phyloP scores from a whole-genome alignment of 2,113 vertebrate species.

The Anguilla japonica region DNA sequence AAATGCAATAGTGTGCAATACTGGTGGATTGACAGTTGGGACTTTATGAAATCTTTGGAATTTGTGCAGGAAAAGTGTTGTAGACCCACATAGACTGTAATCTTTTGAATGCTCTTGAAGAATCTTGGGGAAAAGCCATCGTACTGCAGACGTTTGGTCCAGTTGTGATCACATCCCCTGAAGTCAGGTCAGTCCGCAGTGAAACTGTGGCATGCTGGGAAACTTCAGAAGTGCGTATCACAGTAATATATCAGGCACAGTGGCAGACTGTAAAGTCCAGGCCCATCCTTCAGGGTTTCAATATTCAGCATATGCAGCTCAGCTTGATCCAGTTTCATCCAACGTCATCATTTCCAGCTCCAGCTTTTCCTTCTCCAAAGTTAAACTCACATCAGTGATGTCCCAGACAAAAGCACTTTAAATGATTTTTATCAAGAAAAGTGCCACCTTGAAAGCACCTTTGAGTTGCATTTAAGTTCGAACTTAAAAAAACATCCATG shows the following conservation, averaged over 20 bases:
- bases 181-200: neutral
- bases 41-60: neutral
- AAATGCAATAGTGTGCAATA: no score
- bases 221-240: neutral
- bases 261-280: neutral
- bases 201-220: neutral
- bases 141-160: neutral
- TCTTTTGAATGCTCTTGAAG: neutral
- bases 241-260: neutral
- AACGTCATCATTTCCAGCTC: neutral
- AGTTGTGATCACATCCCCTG: neutral
- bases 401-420: neutral
- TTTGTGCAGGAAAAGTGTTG: neutral
- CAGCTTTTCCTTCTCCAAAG: neutral
- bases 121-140: neutral
- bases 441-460: neutral
- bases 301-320: neutral
- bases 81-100: neutral
- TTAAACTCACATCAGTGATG: neutral
- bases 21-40: neutral
- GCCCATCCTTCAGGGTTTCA: neutral
- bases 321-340: neutral
- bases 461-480: neutral
- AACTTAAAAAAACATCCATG: neutral
- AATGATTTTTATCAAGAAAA: neutral